phyloP scores from a whole-genome alignment of 2,113 vertebrate species.

The Larimichthys crocea region DNA sequence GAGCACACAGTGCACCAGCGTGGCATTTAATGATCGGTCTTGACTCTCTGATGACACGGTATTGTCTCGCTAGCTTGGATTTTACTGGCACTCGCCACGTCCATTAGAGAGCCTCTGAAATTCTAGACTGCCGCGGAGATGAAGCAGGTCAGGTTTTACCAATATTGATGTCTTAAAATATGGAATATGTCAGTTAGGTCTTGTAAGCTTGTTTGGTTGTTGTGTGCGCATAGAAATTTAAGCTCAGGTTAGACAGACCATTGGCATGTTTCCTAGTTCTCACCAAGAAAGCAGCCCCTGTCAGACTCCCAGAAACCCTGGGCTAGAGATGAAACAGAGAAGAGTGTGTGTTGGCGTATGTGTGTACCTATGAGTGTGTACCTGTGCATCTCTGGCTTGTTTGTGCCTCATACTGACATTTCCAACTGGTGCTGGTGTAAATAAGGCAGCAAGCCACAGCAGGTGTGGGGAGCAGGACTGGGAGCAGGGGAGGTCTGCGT shows the following conservation, averaged over 20 bases:
- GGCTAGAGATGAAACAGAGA: slow-evolving; percentile 71
- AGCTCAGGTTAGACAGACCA: slow-evolving; percentile 49
- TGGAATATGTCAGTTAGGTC: slow-evolving; percentile 51
- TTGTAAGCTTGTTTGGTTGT: slow-evolving; percentile 47
- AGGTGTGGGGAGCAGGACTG: slow-evolving; percentile 69
- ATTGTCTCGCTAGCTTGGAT: slow-evolving; percentile 32
- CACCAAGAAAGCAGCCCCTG: slow-evolving; percentile 64
- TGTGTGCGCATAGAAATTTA: slow-evolving; percentile 33
- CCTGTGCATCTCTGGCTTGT: slow-evolving; percentile 37
- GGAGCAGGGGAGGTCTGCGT: slow-evolving; percentile 57
- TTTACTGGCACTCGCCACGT: slow-evolving; percentile 33
- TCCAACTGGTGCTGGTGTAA: slow-evolving; percentile 63
- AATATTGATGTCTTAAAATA: slow-evolving; percentile 63
- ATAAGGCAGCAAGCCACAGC: slow-evolving; percentile 65
- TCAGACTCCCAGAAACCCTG: slow-evolving; percentile 41
- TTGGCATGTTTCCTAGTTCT: slow-evolving; percentile 60
- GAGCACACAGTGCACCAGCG: background rate
- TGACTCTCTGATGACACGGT: slow-evolving; percentile 29
- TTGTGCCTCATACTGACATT: slow-evolving; percentile 47
- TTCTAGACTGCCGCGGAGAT: slow-evolving; percentile 44
- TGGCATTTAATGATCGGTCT: slow-evolving; percentile 26
- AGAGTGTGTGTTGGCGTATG: slow-evolving; percentile 43
- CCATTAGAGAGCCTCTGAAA: slow-evolving; percentile 62
- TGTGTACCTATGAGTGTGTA: slow-evolving; percentile 1
- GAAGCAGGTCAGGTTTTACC: slow-evolving; percentile 50